phyloP scores from a whole-genome alignment of 2,113 vertebrate genomes.

The Psephotus haematonotus region DNA sequence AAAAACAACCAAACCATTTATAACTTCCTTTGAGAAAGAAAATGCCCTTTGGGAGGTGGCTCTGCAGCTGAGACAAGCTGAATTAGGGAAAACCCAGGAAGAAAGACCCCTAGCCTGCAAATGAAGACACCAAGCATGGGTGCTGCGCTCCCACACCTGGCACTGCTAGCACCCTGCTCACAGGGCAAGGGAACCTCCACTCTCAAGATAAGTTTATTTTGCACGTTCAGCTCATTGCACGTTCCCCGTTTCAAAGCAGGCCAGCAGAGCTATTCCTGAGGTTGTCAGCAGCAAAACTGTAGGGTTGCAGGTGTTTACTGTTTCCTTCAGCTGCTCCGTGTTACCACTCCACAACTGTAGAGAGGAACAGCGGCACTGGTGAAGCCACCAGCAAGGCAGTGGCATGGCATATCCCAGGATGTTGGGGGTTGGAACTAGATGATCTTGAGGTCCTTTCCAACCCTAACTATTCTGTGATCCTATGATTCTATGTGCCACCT shows the following conservation, averaged over 20 bases:
- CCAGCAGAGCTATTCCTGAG: neutral
- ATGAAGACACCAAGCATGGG: neutral
- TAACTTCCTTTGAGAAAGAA: neutral
- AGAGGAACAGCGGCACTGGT: rapidly evolving
- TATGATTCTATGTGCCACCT: too few species aligned
- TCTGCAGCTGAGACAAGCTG: neutral
- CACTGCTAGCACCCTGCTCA: neutral
- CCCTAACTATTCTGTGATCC: too few species aligned
- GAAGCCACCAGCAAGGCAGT: neutral
- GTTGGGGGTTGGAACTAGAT: too few species aligned
- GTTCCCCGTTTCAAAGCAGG: neutral
- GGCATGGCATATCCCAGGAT: neutral
- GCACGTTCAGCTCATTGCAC: rapidly evolving
- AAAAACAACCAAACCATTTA: neutral
- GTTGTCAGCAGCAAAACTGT: neutral
- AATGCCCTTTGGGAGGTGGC: neutral
- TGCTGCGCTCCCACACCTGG: rapidly evolving
- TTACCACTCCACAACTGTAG: rapidly evolving
- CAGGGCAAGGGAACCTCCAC: neutral
- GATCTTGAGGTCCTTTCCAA: too few species aligned
- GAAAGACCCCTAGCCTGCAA: neutral
- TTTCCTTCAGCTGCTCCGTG: rapidly evolving
- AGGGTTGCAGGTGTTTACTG: neutral
- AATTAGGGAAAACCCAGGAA: neutral
- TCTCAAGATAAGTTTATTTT: rapidly evolving